These are phyloP conservation scores for Drosophila tropicalis DNA, from an alignment of 1,140 invertebrate genomes.

Conservation along the genomic window DNA sequence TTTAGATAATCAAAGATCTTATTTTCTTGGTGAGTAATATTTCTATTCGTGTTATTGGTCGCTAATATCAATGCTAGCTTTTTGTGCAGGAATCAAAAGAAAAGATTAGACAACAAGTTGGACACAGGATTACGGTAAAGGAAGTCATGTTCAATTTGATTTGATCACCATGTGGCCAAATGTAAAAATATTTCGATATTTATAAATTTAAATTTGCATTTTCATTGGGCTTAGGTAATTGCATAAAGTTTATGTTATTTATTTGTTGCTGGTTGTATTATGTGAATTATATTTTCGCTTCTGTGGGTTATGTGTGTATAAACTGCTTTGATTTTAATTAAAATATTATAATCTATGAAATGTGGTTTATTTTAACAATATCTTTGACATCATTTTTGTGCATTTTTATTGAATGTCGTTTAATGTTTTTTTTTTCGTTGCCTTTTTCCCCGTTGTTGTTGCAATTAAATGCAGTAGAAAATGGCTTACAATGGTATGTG, in stretches of 20 bases:
- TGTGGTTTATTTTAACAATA: constrained; percentile 64
- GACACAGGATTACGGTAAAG: too few relatives aligned
- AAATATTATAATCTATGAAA: constrained; percentile 63
- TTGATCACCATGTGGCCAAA: neutral
- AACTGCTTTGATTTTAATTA: constrained; percentile 52
- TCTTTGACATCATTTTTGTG: constrained; percentile 21
- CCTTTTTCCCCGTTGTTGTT: neutral
- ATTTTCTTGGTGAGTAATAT: too few relatives aligned
- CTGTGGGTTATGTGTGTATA: neutral
- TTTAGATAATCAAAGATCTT: too few relatives aligned
- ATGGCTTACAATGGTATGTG: constrained; percentile 59
- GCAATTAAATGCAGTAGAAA: constrained; percentile 2
- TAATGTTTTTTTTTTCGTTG: constrained; percentile 15
- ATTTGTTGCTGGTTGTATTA: constrained; percentile 22
- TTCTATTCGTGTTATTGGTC: too few relatives aligned
- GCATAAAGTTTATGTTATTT: constrained; percentile 33
- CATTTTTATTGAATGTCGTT: constrained; percentile 9
- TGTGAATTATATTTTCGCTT: constrained; percentile 2
- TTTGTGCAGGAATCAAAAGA: too few relatives aligned
- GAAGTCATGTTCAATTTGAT: too few relatives aligned
- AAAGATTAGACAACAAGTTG: too few relatives aligned
- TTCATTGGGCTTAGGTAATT: constrained; percentile 53
- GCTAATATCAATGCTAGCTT: too few relatives aligned
- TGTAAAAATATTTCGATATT: neutral
- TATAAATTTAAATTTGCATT: constrained; percentile 39